Percentiles rank a stretch among this genome's conserved stretches.
phyloP scores from a whole-genome alignment of 1,140 invertebrate species.

The Cataglyphis hispanica region DNA sequence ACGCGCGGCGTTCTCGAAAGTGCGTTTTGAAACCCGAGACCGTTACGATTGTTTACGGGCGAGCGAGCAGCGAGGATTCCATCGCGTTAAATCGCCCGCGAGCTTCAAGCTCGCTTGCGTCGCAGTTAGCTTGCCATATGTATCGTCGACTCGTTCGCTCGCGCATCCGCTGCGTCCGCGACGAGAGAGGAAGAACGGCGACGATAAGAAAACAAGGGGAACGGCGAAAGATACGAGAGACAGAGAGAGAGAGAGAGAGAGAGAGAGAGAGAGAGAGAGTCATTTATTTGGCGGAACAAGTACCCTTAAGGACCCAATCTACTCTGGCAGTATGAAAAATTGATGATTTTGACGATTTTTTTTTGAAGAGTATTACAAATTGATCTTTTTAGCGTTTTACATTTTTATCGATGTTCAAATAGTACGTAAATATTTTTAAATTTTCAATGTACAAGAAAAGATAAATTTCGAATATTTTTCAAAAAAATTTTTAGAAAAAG shows the following conservation, averaged over 20 bases:
- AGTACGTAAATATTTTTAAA: too few species aligned
- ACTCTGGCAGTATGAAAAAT: too few species aligned
- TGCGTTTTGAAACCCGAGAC: conserved; percentile 43
- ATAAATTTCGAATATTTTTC: too few species aligned
- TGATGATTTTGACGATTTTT: too few species aligned
- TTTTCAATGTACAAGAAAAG: too few species aligned
- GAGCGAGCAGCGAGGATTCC: conserved; percentile 62
- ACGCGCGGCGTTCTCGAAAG: conserved; percentile 51
- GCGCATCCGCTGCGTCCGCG: conserved; percentile 48
- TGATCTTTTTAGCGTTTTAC: too few species aligned
- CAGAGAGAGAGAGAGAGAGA: too few species aligned
- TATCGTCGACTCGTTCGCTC: conserved; percentile 59
- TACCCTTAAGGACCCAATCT: neutral
- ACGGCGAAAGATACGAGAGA: too few species aligned
- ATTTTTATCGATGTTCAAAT: too few species aligned
- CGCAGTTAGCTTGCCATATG: conserved; percentile 34
- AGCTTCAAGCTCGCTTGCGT: conserved; percentile 56
- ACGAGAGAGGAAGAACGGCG: conserved; percentile 58
- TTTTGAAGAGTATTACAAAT: too few species aligned
- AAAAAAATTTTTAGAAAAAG: too few species aligned
- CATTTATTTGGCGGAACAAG: conserved; percentile 37
- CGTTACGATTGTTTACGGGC: conserved; percentile 55
- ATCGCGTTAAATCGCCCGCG: conserved; percentile 47
- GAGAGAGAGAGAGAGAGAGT: conserved; percentile 1
- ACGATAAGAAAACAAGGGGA: conserved; percentile 1